These are phyloP conservation scores for Petaurus breviceps DNA, from an alignment of 2,113 vertebrate genomes.

Conservation along the genomic window DNA sequence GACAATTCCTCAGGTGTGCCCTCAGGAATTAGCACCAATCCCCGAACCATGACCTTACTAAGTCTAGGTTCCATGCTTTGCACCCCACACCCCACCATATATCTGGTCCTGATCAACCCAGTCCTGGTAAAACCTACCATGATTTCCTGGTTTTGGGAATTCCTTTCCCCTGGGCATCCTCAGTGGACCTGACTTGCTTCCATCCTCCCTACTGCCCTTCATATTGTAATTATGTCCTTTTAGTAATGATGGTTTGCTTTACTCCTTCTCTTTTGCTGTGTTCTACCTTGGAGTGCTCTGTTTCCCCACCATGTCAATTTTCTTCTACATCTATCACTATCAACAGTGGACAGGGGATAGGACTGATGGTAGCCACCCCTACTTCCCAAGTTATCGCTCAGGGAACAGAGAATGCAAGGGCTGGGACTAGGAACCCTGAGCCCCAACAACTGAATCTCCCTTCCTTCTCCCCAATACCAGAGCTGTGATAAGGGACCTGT, in stretches of 20 bases:
- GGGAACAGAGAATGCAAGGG: neutral
- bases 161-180: too few species aligned
- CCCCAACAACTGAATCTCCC: neutral
- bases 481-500: neutral
- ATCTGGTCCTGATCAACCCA: too few species aligned
- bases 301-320: neutral
- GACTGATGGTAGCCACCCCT: neutral
- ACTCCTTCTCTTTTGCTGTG: neutral
- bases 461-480: neutral
- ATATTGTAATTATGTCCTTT: too few species aligned
- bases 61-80: neutral
- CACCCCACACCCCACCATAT: too few species aligned
- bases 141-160: too few species aligned
- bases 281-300: neutral
- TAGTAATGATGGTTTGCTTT: neutral
- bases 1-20: neutral
- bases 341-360: neutral
- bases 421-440: neutral
- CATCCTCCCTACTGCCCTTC: neutral
- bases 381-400: neutral
- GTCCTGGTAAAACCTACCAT: neutral
- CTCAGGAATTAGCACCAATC: neutral
- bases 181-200: neutral
- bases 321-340: too few species aligned
- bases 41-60: neutral